phyloP scores from a whole-genome alignment of 2,888 invertebrate species.

The Isotomurus palustris region DNA sequence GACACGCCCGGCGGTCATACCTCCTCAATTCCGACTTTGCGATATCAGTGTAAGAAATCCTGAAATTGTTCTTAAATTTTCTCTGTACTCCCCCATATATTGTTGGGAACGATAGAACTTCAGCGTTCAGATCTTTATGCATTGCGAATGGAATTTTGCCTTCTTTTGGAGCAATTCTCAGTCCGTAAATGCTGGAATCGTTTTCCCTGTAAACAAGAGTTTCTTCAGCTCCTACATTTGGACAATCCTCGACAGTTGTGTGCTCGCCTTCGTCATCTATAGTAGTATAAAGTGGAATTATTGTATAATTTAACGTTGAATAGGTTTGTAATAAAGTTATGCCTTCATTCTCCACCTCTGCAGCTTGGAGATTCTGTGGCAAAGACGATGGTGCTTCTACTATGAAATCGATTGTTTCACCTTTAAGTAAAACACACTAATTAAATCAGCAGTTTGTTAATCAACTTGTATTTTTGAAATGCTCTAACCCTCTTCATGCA shows the following conservation, averaged over 20 bases:
- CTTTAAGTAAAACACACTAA: background rate
- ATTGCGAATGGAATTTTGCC: conserved; percentile 18
- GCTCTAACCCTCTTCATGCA: background rate
- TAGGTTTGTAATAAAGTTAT: too few relatives aligned
- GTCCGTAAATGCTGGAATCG: background rate
- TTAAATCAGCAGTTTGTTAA: background rate
- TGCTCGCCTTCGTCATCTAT: too few relatives aligned
- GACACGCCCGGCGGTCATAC: conserved; percentile 6
- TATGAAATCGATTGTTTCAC: background rate
- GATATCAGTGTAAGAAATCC: conserved; percentile 18
- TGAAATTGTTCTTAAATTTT: conserved; percentile 6
- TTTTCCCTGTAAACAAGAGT: conserved; percentile 1
- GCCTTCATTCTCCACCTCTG: too few relatives aligned
- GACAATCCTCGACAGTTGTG: background rate
- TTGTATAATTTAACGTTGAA: too few relatives aligned
- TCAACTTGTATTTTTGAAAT: background rate
- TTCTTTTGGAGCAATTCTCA: conserved; percentile 25
- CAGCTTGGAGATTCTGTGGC: too few relatives aligned
- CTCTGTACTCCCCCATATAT: conserved; percentile 25
- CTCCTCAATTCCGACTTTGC: conserved; percentile 16
- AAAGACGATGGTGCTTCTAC: too few relatives aligned
- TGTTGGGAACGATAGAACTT: conserved; percentile 25
- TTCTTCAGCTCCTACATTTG: conserved; percentile 8
- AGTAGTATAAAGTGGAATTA: too few relatives aligned
- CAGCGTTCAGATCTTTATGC: conserved; percentile 13